Evolutionary conservation across 2,888 invertebrate species (phyloP).

Genomic region (Zaprionus obscuricornis): DNA sequence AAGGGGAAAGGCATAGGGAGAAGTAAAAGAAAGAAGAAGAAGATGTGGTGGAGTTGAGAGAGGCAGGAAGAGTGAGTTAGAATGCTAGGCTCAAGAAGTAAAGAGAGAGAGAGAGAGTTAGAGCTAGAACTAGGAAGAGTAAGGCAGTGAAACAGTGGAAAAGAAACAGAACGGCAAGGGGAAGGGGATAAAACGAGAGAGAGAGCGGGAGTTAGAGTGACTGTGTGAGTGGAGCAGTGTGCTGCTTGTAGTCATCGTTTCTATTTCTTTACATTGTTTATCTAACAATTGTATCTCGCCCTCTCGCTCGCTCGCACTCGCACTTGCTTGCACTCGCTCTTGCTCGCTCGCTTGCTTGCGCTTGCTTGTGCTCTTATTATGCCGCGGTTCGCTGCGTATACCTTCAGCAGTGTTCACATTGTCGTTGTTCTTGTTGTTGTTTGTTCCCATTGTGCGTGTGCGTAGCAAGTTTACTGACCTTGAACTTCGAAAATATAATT

Average conservation of each 20-base stretch:
- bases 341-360: too few relatives aligned
- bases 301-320: slow-evolving; percentile 7
- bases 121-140: background rate
- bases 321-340: too few relatives aligned
- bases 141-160: background rate
- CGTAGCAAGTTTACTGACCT: slow-evolving; percentile 83
- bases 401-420: slow-evolving; percentile 16
- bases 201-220: background rate
- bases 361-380: background rate
- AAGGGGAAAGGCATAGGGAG: slow-evolving; percentile 6
- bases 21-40: background rate
- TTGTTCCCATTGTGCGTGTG: slow-evolving; percentile 66
- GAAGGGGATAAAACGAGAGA: too few relatives aligned
- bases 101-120: background rate
- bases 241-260: too few relatives aligned
- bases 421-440: slow-evolving; percentile 8
- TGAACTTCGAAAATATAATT: slow-evolving; percentile 82
- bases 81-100: background rate
- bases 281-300: slow-evolving; percentile 35
- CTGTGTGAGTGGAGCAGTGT: too few relatives aligned
- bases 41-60: too few relatives aligned
- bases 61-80: background rate
- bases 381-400: slow-evolving; percentile 47
- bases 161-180: too few relatives aligned
- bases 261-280: slow-evolving; percentile 33